These are phyloP conservation scores for Muschampia staudingeri DNA, from an alignment of 2,888 invertebrate species.

Conservation along the genomic window DNA sequence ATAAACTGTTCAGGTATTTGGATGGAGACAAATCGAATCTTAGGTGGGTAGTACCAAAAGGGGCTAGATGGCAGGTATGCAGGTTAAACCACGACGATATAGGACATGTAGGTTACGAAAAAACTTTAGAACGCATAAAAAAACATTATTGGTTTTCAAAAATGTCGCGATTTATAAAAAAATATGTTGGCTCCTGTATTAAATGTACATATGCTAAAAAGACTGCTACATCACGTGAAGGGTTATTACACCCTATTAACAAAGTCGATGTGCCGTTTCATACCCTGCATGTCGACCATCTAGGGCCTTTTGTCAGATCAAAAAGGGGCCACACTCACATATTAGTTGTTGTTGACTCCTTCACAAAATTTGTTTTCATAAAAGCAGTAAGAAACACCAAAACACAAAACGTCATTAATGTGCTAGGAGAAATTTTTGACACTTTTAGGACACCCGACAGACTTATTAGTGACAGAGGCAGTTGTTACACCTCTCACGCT, in stretches of 20 bases:
- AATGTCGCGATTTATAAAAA: conserved; percentile 17
- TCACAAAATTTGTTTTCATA: not conserved
- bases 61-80: not conserved
- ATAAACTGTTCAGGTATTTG: not conserved
- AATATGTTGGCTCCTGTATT: conserved; percentile 4
- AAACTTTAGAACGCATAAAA: not conserved
- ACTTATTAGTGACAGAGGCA: not conserved
- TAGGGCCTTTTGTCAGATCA: conserved; percentile 4
- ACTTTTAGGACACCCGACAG: not conserved
- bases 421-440: not conserved
- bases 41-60: not conserved
- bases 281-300: conserved; percentile 31
- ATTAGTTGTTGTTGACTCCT: not conserved
- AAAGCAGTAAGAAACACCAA: not conserved
- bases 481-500: not conserved
- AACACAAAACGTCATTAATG: not conserved
- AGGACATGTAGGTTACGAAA: conserved; percentile 15
- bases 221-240: conserved; percentile 44
- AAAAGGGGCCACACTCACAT: not conserved
- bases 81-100: not conserved
- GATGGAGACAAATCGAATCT: not conserved
- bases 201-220: conserved; percentile 15
- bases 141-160: conserved; percentile 11
- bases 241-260: conserved; percentile 61
- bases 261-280: not conserved